Conservation (phyloP, 2,113 vertebrate genomes). For the Panurus biarmicus region DNA sequence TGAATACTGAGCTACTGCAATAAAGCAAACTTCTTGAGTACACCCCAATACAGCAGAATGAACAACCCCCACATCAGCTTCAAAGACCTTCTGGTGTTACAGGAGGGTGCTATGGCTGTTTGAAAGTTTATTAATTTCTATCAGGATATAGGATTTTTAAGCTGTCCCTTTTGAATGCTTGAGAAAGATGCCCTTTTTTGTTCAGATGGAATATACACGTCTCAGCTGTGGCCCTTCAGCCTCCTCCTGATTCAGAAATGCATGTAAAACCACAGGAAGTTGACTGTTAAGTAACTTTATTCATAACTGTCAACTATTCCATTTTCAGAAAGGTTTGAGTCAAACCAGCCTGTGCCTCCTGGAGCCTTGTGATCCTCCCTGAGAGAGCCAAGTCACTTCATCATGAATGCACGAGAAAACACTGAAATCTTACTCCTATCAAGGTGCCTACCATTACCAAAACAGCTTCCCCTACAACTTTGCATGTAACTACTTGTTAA, state of each 20-base stretch:
- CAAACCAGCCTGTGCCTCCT: conserved; percentile 1
- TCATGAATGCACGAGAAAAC: not conserved
- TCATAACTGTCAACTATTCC: conserved; percentile 50
- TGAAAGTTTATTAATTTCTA: not conserved
- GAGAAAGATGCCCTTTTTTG: not conserved
- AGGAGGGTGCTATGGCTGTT: not conserved
- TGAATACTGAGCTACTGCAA: not conserved
- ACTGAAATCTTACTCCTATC: not conserved
- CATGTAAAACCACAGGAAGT: conserved; percentile 54
- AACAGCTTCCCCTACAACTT: not conserved
- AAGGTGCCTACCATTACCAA: not conserved
- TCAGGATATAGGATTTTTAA: not conserved
- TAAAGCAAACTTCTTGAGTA: not conserved
- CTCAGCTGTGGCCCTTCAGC: conserved; percentile 15
- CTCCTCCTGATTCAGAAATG: conserved; percentile 32
- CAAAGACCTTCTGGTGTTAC: not conserved
- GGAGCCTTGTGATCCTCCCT: not conserved
- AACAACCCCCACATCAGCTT: not conserved
- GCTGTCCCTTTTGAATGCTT: not conserved
- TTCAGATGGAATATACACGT: not conserved
- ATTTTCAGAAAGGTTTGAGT: conserved; percentile 55
- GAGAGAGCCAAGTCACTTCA: not conserved
- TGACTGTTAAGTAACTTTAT: conserved; percentile 58
- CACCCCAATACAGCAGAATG: not conserved
- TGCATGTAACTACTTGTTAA: not conserved